Evolutionary conservation across 1,140 invertebrate species (phyloP).

Genomic region (Catajapyx aquilonaris): DNA sequence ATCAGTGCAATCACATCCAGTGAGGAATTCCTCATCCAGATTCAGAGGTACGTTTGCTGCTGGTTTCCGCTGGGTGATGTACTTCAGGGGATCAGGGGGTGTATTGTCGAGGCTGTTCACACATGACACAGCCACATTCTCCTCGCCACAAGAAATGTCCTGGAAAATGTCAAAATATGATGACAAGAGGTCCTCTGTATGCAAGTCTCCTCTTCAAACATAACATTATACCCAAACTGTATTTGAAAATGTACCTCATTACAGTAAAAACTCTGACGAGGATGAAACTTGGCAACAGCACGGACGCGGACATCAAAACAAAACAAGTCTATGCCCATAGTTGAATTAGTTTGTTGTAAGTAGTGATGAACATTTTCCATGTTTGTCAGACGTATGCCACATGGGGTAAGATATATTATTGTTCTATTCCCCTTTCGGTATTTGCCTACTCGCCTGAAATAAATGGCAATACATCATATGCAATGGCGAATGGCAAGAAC

Average conservation of each 20-base stretch:
- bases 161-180: too few species aligned
- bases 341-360: constrained; percentile 40
- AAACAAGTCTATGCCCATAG: constrained; percentile 73
- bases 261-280: constrained; percentile 31
- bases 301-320: constrained; percentile 60
- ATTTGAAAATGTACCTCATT: constrained; percentile 7
- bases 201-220: too few species aligned
- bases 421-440: constrained; percentile 26
- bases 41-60: constrained; percentile 68
- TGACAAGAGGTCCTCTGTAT: too few species aligned
- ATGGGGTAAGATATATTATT: constrained; percentile 70
- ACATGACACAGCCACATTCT: constrained; percentile 68
- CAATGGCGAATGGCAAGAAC: too few species aligned
- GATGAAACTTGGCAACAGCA: constrained; percentile 53
- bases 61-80: constrained; percentile 62
- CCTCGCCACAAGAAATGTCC: constrained; percentile 55
- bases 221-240: too few species aligned
- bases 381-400: constrained; percentile 55
- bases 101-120: too few species aligned
- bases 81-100: constrained; percentile 63
- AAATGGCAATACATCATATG: too few species aligned
- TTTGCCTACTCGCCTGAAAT: too few species aligned
- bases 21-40: too few species aligned
- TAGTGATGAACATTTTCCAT: constrained; percentile 61
- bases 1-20: too few species aligned